Evolutionary conservation across 2,113 vertebrate genomes (phyloP), one percentile per base, ranked within the genome.

Genomic region (Callaeas wilsoni): DNA sequence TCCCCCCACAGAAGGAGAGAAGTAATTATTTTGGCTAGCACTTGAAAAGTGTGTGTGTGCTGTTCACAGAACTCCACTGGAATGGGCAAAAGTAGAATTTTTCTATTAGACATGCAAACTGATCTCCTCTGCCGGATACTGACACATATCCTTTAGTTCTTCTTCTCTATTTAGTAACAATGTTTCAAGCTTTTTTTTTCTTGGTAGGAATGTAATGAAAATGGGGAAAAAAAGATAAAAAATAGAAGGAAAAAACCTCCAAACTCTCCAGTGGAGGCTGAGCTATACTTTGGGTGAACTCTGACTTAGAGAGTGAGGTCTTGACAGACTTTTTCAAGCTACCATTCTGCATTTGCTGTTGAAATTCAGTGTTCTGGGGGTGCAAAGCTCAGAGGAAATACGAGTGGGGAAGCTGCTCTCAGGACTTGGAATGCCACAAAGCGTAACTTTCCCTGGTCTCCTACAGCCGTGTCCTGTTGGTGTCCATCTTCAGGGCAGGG

Each of bases 21-120:
- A 96, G 75, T 93, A 86, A 96, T 94, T 94, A 93, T 96, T 96
- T 97, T 94, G 93, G 95, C 90, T 90, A 63, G 88, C 83, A 86
- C 71, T 93, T 78, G 83, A 73, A 69, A 82, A 91, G 76, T 26
- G 50, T 2, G 4, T 70, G 62, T 74, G 85, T 50, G 75, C 74
- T 67, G n/a, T 69, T 91, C 78, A 84, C 70, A 77, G 82, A 87
- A 73, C 78, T 91, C 50, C 25, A 13, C 75, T 47, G 52, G 39
- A 35, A 32, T 52, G 73, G 71, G 71, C 82, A 93, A 91, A 97
- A 97, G 87, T 97, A 97, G 85, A 94, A 89, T 65, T 83, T 83
- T 94, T 90, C 73, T 69, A 52, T 92, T 90, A 93, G 83, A 81
- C 42, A 77, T 68, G 91, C 84, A 83, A 91, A 87, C 67, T 91